Conservation (phyloP, 2,888 invertebrate species). For the Ichneumoninae sp. region DNA sequence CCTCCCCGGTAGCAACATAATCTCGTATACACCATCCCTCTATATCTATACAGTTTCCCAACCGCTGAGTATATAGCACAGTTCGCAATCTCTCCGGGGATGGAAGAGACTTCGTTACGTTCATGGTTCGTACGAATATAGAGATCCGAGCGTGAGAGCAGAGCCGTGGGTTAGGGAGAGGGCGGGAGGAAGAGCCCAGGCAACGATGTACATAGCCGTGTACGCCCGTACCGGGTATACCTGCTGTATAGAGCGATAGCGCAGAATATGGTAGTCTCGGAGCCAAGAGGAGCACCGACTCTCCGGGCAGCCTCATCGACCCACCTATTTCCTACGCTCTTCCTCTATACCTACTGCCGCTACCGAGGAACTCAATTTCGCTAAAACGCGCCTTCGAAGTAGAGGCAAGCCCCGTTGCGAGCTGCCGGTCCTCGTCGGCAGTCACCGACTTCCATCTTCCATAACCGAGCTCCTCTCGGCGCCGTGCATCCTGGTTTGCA, state of each 20-base stretch:
- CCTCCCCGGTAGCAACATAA: constrained; percentile 57
- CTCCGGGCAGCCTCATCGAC: constrained; percentile 56
- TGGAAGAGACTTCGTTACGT: constrained; percentile 68
- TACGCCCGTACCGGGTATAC: constrained; percentile 19
- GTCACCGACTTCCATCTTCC: constrained; percentile 18
- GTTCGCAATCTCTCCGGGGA: constrained; percentile 63
- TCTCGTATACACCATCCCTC: constrained; percentile 47
- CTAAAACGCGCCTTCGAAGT: constrained; percentile 75
- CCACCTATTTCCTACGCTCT: constrained; percentile 34
- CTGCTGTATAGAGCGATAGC: neutral
- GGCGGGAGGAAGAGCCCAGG: constrained; percentile 33
- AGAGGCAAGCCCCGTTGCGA: constrained; percentile 15
- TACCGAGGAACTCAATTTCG: constrained; percentile 79
- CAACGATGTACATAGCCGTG: constrained; percentile 50
- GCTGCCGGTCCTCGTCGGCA: constrained; percentile 15
- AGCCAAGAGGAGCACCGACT: constrained; percentile 40
- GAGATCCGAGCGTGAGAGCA: constrained; percentile 45
- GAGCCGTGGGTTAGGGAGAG: constrained; percentile 30
- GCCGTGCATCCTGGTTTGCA: constrained; percentile 27
- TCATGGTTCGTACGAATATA: constrained; percentile 62
- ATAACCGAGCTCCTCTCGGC: constrained; percentile 15
- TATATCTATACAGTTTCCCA: constrained; percentile 43
- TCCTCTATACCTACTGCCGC: constrained; percentile 34
- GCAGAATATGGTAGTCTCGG: constrained; percentile 17
- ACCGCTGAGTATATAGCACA: constrained; percentile 56